phyloP scores from a whole-genome alignment of 2,797 vertebrate species.

The Gymnoscopelus braueri region DNA sequence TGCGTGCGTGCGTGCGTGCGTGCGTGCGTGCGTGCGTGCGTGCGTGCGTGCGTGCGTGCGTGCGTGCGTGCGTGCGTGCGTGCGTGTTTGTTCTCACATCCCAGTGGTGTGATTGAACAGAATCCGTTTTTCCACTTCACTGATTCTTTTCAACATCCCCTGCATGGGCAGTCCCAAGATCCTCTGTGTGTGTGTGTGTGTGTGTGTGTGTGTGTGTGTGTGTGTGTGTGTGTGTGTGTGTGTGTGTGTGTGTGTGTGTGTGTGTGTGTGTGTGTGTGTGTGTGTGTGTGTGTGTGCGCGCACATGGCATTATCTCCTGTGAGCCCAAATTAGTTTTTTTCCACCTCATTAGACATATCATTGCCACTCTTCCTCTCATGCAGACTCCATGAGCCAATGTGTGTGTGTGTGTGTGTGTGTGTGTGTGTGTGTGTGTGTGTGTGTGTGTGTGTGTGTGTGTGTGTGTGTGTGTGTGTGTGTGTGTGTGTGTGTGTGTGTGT shows the following conservation, averaged over 20 bases:
- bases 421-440: conserved; percentile 17
- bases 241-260: conserved; percentile 13
- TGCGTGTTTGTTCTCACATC: conserved; percentile 40
- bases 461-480: conserved; percentile 12
- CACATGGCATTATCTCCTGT: conserved; percentile 62
- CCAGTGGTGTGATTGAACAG: conserved; percentile 59
- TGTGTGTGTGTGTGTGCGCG: neutral
- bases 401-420: conserved; percentile 20
- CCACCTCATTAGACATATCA: conserved; percentile 80
- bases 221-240: neutral
- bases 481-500: conserved; percentile 1
- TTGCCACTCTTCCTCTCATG: conserved; percentile 46
- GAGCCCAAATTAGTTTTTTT: conserved; percentile 73
- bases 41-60: conserved; percentile 7
- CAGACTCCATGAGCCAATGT: conserved; percentile 35
- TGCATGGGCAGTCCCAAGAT: neutral
- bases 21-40: neutral
- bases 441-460: conserved; percentile 15
- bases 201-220: neutral
- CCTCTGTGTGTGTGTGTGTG: conserved; percentile 3
- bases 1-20: neutral
- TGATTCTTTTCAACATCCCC: conserved; percentile 49
- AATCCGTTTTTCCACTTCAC: conserved; percentile 59
- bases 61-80: neutral
- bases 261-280: conserved; percentile 22